Evolutionary conservation across 2,888 invertebrate genomes (phyloP).

Genomic region (Crematogaster levior): DNA sequence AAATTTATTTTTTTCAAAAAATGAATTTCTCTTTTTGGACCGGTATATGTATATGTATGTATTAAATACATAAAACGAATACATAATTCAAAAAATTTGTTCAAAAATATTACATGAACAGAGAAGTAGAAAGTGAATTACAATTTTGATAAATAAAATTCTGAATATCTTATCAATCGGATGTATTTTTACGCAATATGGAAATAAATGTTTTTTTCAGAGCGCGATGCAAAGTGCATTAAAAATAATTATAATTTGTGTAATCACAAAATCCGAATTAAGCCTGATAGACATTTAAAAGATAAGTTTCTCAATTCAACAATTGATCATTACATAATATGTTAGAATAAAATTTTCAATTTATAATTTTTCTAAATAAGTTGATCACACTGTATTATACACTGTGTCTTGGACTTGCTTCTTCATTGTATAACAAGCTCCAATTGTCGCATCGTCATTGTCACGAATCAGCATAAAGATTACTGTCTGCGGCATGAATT

Average conservation of each 20-base stretch:
- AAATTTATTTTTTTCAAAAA: too few relatives aligned
- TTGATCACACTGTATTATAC: neutral
- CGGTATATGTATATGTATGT: too few relatives aligned
- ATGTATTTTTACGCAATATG: neutral
- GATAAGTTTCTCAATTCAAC: neutral
- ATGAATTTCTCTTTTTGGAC: too few relatives aligned
- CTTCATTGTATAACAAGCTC: constrained; percentile 11
- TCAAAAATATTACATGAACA: neutral
- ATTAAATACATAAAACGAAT: neutral
- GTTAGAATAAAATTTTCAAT: neutral
- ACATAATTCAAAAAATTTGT: neutral
- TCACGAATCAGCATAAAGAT: constrained; percentile 20
- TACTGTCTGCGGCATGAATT: neutral
- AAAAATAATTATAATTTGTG: neutral
- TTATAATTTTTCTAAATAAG: neutral
- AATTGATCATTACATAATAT: neutral
- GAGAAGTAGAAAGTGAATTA: neutral
- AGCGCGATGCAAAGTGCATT: neutral
- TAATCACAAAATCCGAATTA: neutral
- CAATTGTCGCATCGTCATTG: constrained; percentile 20
- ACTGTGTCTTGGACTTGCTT: neutral
- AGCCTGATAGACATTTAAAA: neutral
- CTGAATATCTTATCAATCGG: neutral
- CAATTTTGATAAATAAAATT: neutral
- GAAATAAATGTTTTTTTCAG: neutral